Evolutionary conservation across 2,113 vertebrate genomes (phyloP).

Genomic region (Poecilia latipinna): DNA sequence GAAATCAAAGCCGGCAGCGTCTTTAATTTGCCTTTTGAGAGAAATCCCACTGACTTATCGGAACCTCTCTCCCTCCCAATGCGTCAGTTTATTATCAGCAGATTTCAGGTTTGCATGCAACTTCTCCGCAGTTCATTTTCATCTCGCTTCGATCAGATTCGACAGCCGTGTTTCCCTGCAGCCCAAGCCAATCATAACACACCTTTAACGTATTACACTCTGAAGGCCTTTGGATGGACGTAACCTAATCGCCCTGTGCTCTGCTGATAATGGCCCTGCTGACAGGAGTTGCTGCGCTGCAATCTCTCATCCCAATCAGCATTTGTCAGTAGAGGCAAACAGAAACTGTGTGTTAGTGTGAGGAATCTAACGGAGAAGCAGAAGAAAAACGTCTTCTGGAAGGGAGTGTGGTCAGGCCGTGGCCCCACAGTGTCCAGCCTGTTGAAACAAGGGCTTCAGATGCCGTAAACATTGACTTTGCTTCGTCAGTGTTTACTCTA

Average conservation of each 20-base stretch:
- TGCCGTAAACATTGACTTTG: constrained; percentile 77
- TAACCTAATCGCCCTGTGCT: constrained; percentile 14
- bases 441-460: constrained; percentile 66
- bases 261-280: constrained; percentile 41
- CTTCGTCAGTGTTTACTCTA: constrained; percentile 66
- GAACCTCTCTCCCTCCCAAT: constrained; percentile 56
- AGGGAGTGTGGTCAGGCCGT: constrained; percentile 39
- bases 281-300: constrained; percentile 59
- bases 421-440: constrained; percentile 30
- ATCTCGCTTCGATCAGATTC: constrained; percentile 56
- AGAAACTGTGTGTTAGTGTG: constrained; percentile 39
- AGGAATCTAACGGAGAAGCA: constrained; percentile 41
- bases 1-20: constrained; percentile 51
- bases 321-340: constrained; percentile 41
- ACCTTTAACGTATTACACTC: constrained; percentile 57
- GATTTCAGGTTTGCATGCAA: constrained; percentile 54
- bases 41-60: constrained; percentile 61
- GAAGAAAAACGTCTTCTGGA: constrained; percentile 61
- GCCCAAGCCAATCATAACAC: constrained; percentile 71
- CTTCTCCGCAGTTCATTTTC: constrained; percentile 51
- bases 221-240: constrained; percentile 47
- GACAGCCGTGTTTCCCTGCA: constrained; percentile 53
- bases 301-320: constrained; percentile 59
- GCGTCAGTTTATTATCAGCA: constrained; percentile 26
- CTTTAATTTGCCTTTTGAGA: constrained; percentile 63